Conservation (phyloP, 2,888 invertebrate genomes). For the Aporophyla lueneburgensis region DNA sequence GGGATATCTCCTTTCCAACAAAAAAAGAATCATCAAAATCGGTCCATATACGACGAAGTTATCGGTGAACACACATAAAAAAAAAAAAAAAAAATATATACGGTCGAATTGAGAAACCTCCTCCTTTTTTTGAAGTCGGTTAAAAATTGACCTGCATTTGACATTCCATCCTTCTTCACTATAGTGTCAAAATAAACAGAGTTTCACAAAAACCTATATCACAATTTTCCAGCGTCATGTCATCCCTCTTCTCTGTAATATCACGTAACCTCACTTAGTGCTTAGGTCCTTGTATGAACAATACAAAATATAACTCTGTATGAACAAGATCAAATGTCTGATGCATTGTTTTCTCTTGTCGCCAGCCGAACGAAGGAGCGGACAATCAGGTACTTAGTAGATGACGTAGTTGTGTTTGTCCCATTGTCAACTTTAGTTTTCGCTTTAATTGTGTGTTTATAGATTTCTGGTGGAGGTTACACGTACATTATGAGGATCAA, state of each 20-base stretch:
- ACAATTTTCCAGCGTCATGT: conserved; percentile 15
- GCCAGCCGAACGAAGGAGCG: conserved; percentile 88
- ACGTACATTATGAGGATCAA: neutral
- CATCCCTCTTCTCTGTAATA: conserved; percentile 34
- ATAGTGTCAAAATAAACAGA: conserved; percentile 4
- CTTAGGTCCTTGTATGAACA: conserved; percentile 54
- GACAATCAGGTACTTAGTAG: conserved; percentile 86
- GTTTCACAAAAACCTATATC: conserved; percentile 21
- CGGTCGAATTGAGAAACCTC: no score
- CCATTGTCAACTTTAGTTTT: conserved; percentile 47
- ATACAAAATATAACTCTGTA: conserved; percentile 65
- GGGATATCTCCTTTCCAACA: no score
- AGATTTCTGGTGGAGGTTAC: conserved; percentile 50
- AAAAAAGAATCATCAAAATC: no score
- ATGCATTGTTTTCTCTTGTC: conserved; percentile 84
- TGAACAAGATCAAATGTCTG: conserved; percentile 69
- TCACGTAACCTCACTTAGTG: conserved; percentile 49
- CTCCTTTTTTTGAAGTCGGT: no score
- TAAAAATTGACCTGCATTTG: neutral
- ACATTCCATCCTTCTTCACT: neutral
- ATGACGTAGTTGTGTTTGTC: conserved; percentile 66
- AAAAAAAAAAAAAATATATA: no score
- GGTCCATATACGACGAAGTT: no score
- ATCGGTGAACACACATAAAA: no score
- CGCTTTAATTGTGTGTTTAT: conserved; percentile 39